Evolutionary conservation across 2,113 vertebrate genomes (phyloP), one percentile per base, ranked within the genome.

Genomic region (Sardina pilchardus): DNA sequence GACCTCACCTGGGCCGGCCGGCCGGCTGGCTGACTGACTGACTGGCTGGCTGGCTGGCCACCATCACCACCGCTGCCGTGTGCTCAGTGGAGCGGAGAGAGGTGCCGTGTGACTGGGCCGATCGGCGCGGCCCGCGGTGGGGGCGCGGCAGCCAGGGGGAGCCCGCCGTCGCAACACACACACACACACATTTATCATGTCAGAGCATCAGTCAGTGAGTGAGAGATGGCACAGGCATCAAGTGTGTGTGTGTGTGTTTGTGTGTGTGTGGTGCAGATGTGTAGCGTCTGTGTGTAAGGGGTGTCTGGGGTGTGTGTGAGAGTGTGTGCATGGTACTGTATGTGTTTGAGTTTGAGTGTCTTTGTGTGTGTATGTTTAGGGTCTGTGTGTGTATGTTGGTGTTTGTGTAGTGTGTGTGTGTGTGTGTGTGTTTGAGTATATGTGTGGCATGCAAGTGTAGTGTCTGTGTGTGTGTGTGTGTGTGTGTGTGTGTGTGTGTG

Each of bases 11-110:
- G 63, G 26, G 63, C 63, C 7, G 1, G 1, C 26, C 12, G 63
- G 3, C n/a, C 7, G n/a, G n/a, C n/a, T n/a, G n/a, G n/a, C n/a
- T n/a, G n/a, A n/a, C n/a, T n/a, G n/a, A n/a, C n/a, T n/a, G n/a
- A n/a, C n/a, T n/a, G n/a, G n/a, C n/a, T n/a, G n/a, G n/a, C n/a
- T n/a, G n/a, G n/a, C n/a, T n/a, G n/a, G n/a, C n/a, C 24, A 3
- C 63, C n/a, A 9, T 6, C n/a, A 6, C n/a, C n/a, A 0, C 26
- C 5, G 26, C 10, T 8, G 30, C 63, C 80, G 45, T 84, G 71
- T 1, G 30, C 16, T 42, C 14, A 71, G 34, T 19, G 26, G 67
- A 90, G 81, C 80, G 83, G 86, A 88, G 67, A 26, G 63, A 71
- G 63, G 53, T 2, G 48, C 17, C 6, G 5, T 7, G 63, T 34